These are phyloP conservation scores for Drosophila niveifrons DNA, from an alignment of 2,888 invertebrate species.

Conservation along the genomic window DNA sequence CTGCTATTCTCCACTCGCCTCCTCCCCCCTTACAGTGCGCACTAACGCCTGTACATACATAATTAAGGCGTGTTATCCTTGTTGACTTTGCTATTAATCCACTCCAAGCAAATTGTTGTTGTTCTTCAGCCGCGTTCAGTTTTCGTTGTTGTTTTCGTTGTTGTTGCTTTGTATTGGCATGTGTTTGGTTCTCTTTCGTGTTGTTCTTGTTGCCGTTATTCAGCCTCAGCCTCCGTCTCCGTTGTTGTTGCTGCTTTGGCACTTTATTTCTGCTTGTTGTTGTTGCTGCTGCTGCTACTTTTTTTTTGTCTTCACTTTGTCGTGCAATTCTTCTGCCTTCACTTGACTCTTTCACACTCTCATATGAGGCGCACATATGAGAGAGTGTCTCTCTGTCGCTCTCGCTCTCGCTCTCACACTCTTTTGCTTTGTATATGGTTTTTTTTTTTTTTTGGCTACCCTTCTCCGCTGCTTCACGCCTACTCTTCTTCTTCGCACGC, in stretches of 20 bases:
- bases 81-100: slow-evolving; percentile 75
- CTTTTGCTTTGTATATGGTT: not conserved
- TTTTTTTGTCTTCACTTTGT: slow-evolving; percentile 26
- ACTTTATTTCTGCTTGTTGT: slow-evolving; percentile 39
- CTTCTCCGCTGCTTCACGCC: too few species aligned
- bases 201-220: not conserved
- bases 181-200: not conserved
- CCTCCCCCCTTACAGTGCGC: slow-evolving; percentile 37
- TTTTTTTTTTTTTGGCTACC: too few species aligned
- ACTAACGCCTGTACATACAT: slow-evolving; percentile 72
- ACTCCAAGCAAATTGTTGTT: slow-evolving; percentile 63
- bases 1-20: not conserved
- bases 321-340: slow-evolving; percentile 33
- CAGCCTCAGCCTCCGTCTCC: not conserved
- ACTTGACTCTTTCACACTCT: not conserved
- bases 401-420: not conserved
- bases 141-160: slow-evolving; percentile 24
- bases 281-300: too few species aligned
- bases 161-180: slow-evolving; percentile 14
- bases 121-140: slow-evolving; percentile 28
- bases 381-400: not conserved
- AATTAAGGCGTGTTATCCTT: slow-evolving; percentile 75
- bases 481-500: too few species aligned
- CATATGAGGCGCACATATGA: too few species aligned
- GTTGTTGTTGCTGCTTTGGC: slow-evolving; percentile 5